Conservation (phyloP, 2,113 vertebrate species). For the Limanda limanda region DNA sequence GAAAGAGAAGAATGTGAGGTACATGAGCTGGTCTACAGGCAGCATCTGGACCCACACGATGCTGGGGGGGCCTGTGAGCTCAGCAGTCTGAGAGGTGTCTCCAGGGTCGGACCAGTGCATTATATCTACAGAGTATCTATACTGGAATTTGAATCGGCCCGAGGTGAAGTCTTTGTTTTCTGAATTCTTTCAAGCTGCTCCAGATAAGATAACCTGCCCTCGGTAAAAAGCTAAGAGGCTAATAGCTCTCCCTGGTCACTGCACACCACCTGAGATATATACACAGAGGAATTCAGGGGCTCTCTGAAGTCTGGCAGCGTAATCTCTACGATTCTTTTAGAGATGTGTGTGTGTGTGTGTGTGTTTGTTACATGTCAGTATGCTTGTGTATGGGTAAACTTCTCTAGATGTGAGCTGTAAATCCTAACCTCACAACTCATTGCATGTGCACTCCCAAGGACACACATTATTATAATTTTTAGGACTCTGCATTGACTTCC, state of each 20-base stretch:
- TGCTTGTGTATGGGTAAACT: neutral
- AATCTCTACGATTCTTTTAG: conserved; percentile 20
- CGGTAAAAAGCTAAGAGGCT: conserved; percentile 42
- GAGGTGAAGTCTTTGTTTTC: conserved; percentile 36
- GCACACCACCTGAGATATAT: conserved; percentile 42
- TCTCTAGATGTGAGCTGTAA: neutral
- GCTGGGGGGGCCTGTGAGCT: conserved; percentile 26
- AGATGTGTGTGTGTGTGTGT: conserved; percentile 9
- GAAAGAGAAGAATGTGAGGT: conserved; percentile 37
- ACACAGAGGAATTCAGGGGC: conserved; percentile 28
- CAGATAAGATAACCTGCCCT: conserved; percentile 59
- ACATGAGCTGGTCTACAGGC: conserved; percentile 41
- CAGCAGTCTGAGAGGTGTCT: conserved; percentile 47
- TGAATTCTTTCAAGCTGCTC: conserved; percentile 48
- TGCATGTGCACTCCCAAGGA: neutral
- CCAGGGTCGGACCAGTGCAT: conserved; percentile 34
- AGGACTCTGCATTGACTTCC: too few species aligned
- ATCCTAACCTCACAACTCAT: neutral
- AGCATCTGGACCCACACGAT: conserved; percentile 54
- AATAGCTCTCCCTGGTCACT: conserved; percentile 50
- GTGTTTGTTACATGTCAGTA: neutral
- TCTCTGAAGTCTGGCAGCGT: conserved; percentile 46
- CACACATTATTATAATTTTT: neutral
- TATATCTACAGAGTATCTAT: conserved; percentile 28
- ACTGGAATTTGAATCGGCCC: conserved; percentile 45